Base-by-base conservation (phyloP, 2,888 invertebrate species). In the Drosophila hamatofila region DNA sequence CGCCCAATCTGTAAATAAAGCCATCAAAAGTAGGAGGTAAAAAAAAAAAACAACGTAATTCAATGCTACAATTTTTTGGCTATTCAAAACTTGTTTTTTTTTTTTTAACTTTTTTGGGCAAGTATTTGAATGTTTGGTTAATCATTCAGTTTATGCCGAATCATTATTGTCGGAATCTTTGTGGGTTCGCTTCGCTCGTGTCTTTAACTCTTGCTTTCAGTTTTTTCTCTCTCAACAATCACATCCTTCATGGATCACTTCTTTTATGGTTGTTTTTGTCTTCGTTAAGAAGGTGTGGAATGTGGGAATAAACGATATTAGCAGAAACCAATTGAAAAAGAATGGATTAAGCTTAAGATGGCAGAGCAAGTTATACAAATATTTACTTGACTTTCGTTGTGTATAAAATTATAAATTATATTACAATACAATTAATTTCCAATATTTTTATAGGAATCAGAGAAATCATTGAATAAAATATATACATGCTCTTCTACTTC, bases 91-190 rank as follows among this genome's bases (percentile, higher is more conserved):
- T 12, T 51, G 18, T 75, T 18, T 49, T 58, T 39, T 42, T 58
- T 39, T 21, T 12, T 12, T 23, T n/a, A n/a, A 3, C n/a, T 37
- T 41, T 23, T 66, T 21, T 33, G 55, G 48, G n/a, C 70, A 66
- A 59, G 64, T 59, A 74, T 81, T 68, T 66, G 48, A 72, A 71
- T 67, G 54, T 79, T 78, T 83, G 66, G 66, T 75, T 81, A 75
- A 84, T 82, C 88, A 79, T 78, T 59, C 49, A 12, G 55, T 71
- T 87, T 81, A 25, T 88, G 88, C 82, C 68, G 63, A 55, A 79
- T 82, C 88, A 82, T 79, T 52, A 72, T 72, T 87, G 84, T 87
- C 82, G 82, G 88, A 81, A 71, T 84, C 82, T 81, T 84, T 87
- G 60, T 61, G 61, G 18, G 48, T 59, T 81, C 72, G 72, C 57